Percentiles rank a stretch among this genome's conserved stretches.
These are phyloP conservation scores for Tympanuchus pallidicinctus DNA, from an alignment of 2,113 vertebrate genomes.

Conservation along the genomic window DNA sequence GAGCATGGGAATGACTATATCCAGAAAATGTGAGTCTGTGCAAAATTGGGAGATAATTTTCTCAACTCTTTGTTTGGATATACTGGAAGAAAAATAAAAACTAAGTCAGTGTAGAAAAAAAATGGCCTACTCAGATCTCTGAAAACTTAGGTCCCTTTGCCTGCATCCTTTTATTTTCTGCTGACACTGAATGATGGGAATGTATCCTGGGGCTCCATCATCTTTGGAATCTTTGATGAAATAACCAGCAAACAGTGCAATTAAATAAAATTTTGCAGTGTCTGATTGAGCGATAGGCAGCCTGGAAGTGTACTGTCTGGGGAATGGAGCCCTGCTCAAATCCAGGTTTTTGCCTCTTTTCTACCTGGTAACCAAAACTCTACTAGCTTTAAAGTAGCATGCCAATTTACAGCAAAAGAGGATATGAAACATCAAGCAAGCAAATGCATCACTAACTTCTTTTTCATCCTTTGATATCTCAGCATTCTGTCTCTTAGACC, in stretches of 20 bases:
- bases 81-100: neutral
- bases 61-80: neutral
- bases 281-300: neutral
- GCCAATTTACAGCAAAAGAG: neutral
- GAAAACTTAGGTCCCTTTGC: neutral
- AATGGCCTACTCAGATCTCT: neutral
- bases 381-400: neutral
- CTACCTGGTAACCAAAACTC: neutral
- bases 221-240: neutral
- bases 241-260: neutral
- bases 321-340: neutral
- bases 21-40: neutral
- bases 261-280: neutral
- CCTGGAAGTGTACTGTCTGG: neutral
- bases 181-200: neutral
- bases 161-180: neutral
- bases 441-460: neutral
- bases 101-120: neutral
- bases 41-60: neutral
- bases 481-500: neutral
- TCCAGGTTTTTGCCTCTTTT: rapidly evolving
- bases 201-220: neutral
- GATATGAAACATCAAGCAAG: neutral
- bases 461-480: neutral
- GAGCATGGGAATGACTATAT: neutral